Evolutionary conservation across 2,888 invertebrate species (phyloP), one percentile per base, ranked within the genome.

Genomic region (Lingula anatina): DNA sequence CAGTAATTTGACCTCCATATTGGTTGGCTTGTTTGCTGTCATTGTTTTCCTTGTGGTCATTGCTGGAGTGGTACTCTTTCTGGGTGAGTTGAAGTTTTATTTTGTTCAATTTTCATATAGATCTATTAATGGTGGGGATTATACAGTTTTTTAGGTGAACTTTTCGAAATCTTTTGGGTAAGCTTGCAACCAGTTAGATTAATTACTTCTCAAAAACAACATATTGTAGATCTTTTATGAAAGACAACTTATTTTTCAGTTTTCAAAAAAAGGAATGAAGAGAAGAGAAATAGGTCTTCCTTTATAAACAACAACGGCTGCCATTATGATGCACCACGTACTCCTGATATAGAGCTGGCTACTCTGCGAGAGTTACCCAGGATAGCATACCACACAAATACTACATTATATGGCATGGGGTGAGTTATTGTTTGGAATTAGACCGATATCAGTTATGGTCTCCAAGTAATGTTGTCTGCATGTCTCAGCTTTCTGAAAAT

Each of bases 321-420:
- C n/a, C n/a, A n/a, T n/a, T n/a, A n/a, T n/a, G n/a, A 57, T 1
- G 59, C 64, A 12, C 44, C 61, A 5, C 57, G 64, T 15, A 66
- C 64, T 5, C 68, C 68, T 4, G 90, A 91, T 67, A 84, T 88
- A 0, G 94, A 95, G 71, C 79, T 94, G 46, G 92, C 92, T 1
- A 90, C 88, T 0, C 78, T 95, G 47, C 82, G 91, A 50, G 89
- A 91, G 68, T 82, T 93, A 23, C 91, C 93, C 0, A 78, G 83
- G 24, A 77, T 82, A 49, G 83, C 84, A 18, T 83, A 90, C 43
- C 89, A 91, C 68, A 88, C 88, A 50, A 86, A 85, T 18, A 92
- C 93, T 68, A 86, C 89, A 44, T 80, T 94, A 3, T 94, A 95
- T 69, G 86, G 85, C 41, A 65, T 78, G 79, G 71, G 68, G 72